A percentile compares a stretch with the other conserved stretches of the same genome.
Conservation (phyloP, 2,888 invertebrate genomes). For the Melipona beecheii region DNA sequence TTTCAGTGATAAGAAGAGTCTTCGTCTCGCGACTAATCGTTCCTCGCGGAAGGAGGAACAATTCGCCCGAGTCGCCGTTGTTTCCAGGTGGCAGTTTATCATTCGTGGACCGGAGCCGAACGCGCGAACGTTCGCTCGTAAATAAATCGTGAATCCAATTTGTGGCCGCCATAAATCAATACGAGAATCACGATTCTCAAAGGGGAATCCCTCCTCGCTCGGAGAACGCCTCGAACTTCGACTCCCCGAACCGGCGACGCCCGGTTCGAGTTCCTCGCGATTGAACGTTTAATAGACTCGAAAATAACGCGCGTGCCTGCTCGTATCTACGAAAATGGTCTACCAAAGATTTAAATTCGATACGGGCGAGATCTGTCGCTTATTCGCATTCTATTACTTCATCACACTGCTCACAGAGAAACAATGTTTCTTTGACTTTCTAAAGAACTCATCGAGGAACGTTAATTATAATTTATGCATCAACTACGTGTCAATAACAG, state of each 20-base stretch:
- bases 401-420: too few relatives aligned
- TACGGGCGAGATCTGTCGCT: too few relatives aligned
- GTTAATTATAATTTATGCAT: too few relatives aligned
- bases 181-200: slow-evolving; percentile 73
- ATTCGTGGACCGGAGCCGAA: slow-evolving; percentile 15
- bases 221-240: slow-evolving; percentile 47
- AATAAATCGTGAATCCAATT: slow-evolving; percentile 68
- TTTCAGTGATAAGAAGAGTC: background rate
- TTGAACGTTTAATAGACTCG: slow-evolving; percentile 29
- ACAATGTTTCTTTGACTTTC: too few relatives aligned
- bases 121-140: slow-evolving; percentile 52
- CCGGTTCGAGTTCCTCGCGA: slow-evolving; percentile 9
- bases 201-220: slow-evolving; percentile 21
- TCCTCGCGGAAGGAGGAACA: slow-evolving; percentile 45
- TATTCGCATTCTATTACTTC: too few relatives aligned
- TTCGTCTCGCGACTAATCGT: slow-evolving; percentile 41
- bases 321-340: background rate
- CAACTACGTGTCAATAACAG: too few relatives aligned
- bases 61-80: slow-evolving; percentile 36
- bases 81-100: slow-evolving; percentile 54
- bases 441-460: too few relatives aligned
- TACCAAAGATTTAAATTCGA: background rate
- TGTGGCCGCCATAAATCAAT: slow-evolving; percentile 76
- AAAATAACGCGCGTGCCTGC: background rate
- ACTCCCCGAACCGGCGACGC: slow-evolving; percentile 31